phyloP scores from a whole-genome alignment of 92 coral and sea anemone species.

The Muricea muricata region DNA sequence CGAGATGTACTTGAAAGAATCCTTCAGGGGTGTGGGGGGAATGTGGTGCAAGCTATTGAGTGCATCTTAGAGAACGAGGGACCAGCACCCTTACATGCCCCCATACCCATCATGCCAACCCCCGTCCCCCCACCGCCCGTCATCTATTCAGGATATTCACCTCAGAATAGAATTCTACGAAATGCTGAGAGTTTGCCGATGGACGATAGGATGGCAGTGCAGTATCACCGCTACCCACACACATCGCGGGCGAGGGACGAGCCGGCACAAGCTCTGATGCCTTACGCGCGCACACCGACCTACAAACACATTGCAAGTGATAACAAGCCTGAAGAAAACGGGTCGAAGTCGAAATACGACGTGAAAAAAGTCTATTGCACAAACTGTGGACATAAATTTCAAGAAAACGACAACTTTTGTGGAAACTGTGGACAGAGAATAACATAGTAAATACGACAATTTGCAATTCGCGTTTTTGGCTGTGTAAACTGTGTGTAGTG shows the following conservation, averaged over 20 bases:
- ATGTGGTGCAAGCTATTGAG: slow-evolving; percentile 89
- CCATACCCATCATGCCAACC: slow-evolving; percentile 34
- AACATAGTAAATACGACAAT: not conserved
- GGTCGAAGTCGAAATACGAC: slow-evolving; percentile 40
- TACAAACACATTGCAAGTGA: slow-evolving; percentile 57
- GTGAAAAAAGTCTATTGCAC: slow-evolving; percentile 78
- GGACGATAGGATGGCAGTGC: not conserved
- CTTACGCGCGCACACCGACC: slow-evolving; percentile 75
- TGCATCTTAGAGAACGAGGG: slow-evolving; percentile 51
- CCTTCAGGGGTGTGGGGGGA: slow-evolving; percentile 86
- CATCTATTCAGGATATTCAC: slow-evolving; percentile 45
- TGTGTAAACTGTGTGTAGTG: no score
- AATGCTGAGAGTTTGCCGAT: slow-evolving; percentile 63
- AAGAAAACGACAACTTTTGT: slow-evolving; percentile 86
- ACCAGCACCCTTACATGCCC: slow-evolving; percentile 19
- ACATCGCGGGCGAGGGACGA: slow-evolving; percentile 48
- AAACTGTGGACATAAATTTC: slow-evolving; percentile 83
- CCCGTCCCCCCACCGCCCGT: slow-evolving; percentile 14
- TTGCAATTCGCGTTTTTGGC: not conserved
- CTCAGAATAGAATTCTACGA: slow-evolving; percentile 43
- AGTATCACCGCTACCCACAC: not conserved
- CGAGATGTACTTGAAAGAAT: slow-evolving; percentile 78
- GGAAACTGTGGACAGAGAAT: slow-evolving; percentile 78
- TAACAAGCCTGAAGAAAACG: slow-evolving; percentile 48
- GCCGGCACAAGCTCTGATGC: slow-evolving; percentile 71